These are phyloP conservation scores for Silurus meridionalis DNA, from an alignment of 2,113 vertebrate genomes.

Conservation along the genomic window DNA sequence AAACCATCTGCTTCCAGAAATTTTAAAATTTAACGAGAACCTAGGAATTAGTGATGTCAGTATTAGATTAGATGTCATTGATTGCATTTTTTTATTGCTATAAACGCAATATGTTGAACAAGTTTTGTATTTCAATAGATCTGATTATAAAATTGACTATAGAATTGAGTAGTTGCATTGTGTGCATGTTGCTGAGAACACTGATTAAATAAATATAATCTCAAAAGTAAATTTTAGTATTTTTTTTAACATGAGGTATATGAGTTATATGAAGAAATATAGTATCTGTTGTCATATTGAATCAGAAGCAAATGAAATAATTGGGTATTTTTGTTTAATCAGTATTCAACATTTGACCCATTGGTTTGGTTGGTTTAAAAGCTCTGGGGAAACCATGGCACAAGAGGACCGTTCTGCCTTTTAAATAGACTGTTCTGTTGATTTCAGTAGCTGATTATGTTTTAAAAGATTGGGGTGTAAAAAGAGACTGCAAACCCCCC, in stretches of 20 bases:
- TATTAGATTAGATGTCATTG: background rate
- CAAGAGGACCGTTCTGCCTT: background rate
- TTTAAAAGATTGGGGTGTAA: slow-evolving; percentile 30
- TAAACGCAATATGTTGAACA: background rate
- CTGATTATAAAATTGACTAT: background rate
- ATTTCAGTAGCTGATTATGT: slow-evolving; percentile 21
- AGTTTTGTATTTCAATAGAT: background rate
- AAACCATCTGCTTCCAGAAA: background rate
- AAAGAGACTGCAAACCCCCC: slow-evolving; percentile 29
- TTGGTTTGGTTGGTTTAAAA: slow-evolving; percentile 27
- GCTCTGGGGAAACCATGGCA: background rate
- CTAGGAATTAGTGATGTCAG: background rate
- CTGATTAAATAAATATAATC: slow-evolving; percentile 38
- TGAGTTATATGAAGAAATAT: slow-evolving; percentile 78
- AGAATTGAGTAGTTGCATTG: background rate
- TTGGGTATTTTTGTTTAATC: slow-evolving; percentile 4
- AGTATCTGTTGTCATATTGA: slow-evolving; percentile 63
- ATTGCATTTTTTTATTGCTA: background rate
- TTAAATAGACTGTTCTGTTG: slow-evolving; percentile 4
- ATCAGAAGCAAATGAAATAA: slow-evolving; percentile 13
- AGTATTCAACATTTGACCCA: background rate
- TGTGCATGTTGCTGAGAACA: background rate
- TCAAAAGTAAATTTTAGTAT: slow-evolving; percentile 61
- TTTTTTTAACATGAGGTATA: slow-evolving; percentile 80
- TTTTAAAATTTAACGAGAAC: background rate